phyloP scores from a whole-genome alignment of 2,888 invertebrate genomes.

The Nipponacmea schrenckii region DNA sequence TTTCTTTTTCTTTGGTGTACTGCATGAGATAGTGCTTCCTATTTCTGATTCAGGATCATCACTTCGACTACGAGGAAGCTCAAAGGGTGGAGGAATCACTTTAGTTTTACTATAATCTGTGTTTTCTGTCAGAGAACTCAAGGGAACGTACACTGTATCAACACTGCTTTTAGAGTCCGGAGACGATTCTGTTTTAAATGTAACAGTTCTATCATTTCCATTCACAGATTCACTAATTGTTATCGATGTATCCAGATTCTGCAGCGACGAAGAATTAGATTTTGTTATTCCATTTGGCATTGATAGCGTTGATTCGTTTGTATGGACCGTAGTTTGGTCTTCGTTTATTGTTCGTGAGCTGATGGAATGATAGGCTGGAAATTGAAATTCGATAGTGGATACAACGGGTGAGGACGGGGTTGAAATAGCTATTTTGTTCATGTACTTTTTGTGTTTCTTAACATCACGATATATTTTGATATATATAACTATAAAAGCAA shows the following conservation, averaged over 20 bases:
- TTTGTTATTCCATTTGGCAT: too few relatives aligned
- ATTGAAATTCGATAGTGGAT: not conserved
- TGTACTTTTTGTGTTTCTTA: constrained; percentile 22
- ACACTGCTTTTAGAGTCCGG: not conserved
- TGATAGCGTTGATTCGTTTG: not conserved
- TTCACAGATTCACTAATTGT: not conserved
- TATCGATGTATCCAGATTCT: too few relatives aligned
- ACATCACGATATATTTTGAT: constrained; percentile 36
- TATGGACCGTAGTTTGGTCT: not conserved
- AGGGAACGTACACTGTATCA: not conserved
- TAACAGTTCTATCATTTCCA: not conserved
- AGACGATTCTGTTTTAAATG: not conserved
- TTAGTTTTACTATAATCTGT: not conserved
- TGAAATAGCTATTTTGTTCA: constrained; percentile 9
- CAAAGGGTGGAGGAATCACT: not conserved
- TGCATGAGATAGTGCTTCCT: not conserved
- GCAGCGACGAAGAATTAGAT: too few relatives aligned
- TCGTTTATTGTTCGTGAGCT: not conserved
- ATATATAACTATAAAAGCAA: constrained; percentile 39
- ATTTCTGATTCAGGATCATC: not conserved
- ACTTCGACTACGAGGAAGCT: not conserved
- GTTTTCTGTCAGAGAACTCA: not conserved
- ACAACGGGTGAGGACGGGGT: not conserved
- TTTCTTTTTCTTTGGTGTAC: constrained; percentile 7
- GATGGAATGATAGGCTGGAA: not conserved